A percentile compares a stretch with the other conserved stretches of the same genome.
phyloP scores from a whole-genome alignment of 1,140 invertebrate genomes.

The Apolygus lucorum region DNA sequence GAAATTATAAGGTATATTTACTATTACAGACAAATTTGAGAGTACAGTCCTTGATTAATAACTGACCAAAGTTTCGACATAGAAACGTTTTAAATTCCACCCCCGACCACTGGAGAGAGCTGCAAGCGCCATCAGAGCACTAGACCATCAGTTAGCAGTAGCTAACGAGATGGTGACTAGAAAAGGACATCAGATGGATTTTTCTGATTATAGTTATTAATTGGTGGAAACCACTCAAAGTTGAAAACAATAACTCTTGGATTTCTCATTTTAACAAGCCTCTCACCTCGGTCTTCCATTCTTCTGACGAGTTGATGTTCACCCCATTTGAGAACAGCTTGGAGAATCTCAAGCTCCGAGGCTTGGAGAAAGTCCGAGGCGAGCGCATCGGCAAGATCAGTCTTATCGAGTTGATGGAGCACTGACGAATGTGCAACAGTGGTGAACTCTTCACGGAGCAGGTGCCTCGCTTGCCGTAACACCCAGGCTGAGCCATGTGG shows the following conservation, averaged over 20 bases:
- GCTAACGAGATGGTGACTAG: too few species aligned
- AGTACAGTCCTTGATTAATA: too few species aligned
- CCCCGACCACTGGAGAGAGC: too few species aligned
- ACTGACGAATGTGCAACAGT: constrained; percentile 60
- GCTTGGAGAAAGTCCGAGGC: constrained; percentile 86
- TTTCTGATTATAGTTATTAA: too few species aligned
- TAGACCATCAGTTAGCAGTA: too few species aligned
- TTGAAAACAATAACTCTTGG: background rate
- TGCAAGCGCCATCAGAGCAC: too few species aligned
- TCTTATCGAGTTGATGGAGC: constrained; percentile 69
- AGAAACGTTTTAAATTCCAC: too few species aligned
- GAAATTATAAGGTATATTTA: constrained; percentile 32
- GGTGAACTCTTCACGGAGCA: constrained; percentile 72
- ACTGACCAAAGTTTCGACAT: too few species aligned
- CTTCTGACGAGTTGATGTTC: constrained; percentile 71
- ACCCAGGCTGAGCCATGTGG: constrained; percentile 87
- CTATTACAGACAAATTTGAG: background rate
- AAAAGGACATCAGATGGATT: too few species aligned
- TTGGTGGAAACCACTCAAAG: too few species aligned
- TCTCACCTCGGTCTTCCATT: constrained; percentile 67
- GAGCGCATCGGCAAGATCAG: constrained; percentile 68
- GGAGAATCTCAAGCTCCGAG: constrained; percentile 76
- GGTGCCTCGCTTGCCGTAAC: constrained; percentile 54
- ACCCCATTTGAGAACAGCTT: constrained; percentile 83
- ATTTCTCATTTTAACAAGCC: background rate